These are phyloP conservation scores for Salvelinus sp. DNA, from an alignment of 2,113 vertebrate genomes.

Conservation along the genomic window DNA sequence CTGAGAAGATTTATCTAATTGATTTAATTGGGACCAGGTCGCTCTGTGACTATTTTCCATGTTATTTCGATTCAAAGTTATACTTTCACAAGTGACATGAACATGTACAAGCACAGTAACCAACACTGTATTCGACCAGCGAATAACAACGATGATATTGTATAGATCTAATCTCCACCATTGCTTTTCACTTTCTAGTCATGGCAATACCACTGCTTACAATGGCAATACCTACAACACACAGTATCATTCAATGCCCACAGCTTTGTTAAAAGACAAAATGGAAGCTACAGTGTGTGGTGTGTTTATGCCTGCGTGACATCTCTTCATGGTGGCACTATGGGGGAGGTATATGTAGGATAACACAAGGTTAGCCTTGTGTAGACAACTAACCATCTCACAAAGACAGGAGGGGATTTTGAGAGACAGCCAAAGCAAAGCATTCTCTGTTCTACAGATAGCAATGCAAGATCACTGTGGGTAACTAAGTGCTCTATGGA, in stretches of 20 bases:
- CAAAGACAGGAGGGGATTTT: slow-evolving; percentile 3
- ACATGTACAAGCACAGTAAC: too few relatives aligned
- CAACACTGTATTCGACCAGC: too few relatives aligned
- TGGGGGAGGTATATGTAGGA: slow-evolving; percentile 15
- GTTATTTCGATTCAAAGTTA: background rate
- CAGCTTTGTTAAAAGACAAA: slow-evolving; percentile 7
- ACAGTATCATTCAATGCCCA: background rate
- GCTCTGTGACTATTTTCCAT: background rate
- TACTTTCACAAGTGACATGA: background rate
- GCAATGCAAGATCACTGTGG: too few relatives aligned
- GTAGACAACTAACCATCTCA: slow-evolving; percentile 1
- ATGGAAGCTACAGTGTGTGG: background rate
- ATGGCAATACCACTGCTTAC: background rate
- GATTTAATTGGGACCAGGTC: too few relatives aligned
- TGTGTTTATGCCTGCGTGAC: slow-evolving; percentile 26
- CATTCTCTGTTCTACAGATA: too few relatives aligned
- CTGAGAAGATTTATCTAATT: background rate
- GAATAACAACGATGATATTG: too few relatives aligned
- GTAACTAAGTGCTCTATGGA: too few relatives aligned
- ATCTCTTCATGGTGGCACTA: slow-evolving; percentile 13
- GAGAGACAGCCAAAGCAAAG: too few relatives aligned
- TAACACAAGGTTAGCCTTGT: slow-evolving; percentile 4
- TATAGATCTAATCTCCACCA: background rate
- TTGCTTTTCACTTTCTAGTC: background rate
- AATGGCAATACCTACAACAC: background rate